Evolutionary conservation across 2,113 vertebrate species (phyloP).

Genomic region (Syngnathus floridae): DNA sequence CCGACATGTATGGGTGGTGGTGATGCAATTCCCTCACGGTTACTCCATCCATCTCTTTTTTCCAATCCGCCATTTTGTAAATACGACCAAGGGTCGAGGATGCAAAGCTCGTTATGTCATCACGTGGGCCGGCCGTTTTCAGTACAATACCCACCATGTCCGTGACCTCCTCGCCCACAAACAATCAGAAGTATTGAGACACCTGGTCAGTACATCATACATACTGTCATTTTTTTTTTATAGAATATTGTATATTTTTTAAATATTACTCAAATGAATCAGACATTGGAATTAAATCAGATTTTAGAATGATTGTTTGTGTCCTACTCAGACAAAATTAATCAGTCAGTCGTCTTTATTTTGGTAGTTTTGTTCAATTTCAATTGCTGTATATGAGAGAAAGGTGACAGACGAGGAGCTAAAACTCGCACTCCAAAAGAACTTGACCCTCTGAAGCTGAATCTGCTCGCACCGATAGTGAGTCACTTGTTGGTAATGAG

Average conservation of each 20-base stretch:
- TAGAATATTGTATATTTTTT: too few species aligned
- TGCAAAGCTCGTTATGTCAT: conserved; percentile 56
- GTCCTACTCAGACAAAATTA: too few species aligned
- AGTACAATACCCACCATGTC: conserved; percentile 35
- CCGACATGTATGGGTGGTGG: conserved; percentile 30
- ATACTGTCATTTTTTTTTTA: too few species aligned
- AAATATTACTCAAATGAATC: too few species aligned
- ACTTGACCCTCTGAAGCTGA: conserved; percentile 41
- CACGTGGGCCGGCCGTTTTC: conserved; percentile 40
- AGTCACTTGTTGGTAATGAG: conserved; percentile 66
- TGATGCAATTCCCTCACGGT: conserved; percentile 43
- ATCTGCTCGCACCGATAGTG: conserved; percentile 32
- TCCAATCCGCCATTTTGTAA: conserved; percentile 62
- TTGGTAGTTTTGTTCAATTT: conserved; percentile 3
- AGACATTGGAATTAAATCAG: too few species aligned
- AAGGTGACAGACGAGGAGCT: conserved; percentile 35
- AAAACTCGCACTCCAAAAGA: conserved; percentile 39
- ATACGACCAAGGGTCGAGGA: conserved; percentile 65
- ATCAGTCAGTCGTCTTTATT: too few species aligned
- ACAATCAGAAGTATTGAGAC: not conserved
- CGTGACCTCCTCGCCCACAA: conserved; percentile 54
- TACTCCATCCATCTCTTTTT: conserved; percentile 53
- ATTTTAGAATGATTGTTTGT: too few species aligned
- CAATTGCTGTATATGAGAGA: conserved; percentile 34
- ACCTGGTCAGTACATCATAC: too few species aligned